Percentiles rank a stretch among this genome's conserved stretches.
Conservation (phyloP, 2,113 vertebrate genomes). For the Lycocorax pyrrhopterus region DNA sequence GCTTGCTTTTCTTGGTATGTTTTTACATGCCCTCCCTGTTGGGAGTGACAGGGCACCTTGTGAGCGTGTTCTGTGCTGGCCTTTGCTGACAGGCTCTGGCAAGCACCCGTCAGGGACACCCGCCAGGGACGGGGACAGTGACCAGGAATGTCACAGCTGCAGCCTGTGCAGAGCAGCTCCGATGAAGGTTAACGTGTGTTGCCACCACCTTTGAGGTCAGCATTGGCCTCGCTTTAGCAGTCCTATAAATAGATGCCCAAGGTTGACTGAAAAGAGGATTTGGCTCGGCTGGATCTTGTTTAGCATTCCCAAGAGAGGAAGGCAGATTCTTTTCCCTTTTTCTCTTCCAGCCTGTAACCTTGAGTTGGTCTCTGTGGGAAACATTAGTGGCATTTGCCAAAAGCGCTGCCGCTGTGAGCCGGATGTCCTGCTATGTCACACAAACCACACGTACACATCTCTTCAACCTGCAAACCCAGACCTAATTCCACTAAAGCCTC, state of each 20-base stretch:
- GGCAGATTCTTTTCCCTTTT: constrained; percentile 10
- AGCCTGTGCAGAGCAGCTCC: background rate
- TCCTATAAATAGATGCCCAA: constrained; percentile 49
- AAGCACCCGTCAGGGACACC: background rate
- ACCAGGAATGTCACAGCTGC: background rate
- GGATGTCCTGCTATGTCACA: background rate
- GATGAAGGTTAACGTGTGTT: background rate
- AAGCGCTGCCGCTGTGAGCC: background rate
- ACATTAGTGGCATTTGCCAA: background rate
- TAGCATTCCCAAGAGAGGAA: constrained; percentile 15
- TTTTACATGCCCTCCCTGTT: background rate
- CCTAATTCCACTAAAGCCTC: background rate
- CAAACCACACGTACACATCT: background rate
- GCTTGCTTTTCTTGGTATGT: background rate
- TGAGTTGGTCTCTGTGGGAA: background rate
- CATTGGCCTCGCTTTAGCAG: background rate
- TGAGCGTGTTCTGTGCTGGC: background rate
- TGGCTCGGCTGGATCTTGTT: constrained; percentile 4
- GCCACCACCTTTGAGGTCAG: constrained; percentile 37
- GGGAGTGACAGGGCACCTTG: background rate
- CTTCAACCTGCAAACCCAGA: constrained; percentile 9
- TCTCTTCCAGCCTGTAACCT: constrained; percentile 17
- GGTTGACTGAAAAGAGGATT: constrained; percentile 13
- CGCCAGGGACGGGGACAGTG: background rate
- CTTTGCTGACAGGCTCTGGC: background rate